Base-by-base conservation (phyloP, 2,888 invertebrate genomes). In the Drosophila leonis region DNA sequence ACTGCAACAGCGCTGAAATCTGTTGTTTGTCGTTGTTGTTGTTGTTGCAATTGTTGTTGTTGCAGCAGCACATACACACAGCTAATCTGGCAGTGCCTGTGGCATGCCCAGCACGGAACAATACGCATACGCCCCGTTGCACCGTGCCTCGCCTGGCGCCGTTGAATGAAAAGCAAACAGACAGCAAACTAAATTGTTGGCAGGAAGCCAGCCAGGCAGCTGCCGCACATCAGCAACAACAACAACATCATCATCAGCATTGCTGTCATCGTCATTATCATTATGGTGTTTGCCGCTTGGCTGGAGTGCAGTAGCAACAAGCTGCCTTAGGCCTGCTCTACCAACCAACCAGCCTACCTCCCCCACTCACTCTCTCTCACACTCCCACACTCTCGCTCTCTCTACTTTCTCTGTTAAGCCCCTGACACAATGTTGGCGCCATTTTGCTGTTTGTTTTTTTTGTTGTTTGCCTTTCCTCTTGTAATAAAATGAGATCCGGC, bases 371-470 rank as follows among this genome's bases (percentile, higher is more conserved):
- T 29, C 9, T 29, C 8, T 24, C 20, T 9, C 35, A 0, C 18
- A 8, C 13, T 1, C 49, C 13, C 24, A 18, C 42, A 2, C 57
- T 10, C 33, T 13, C 39, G 18, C 31, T 13, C 64, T 24, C 49
- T 49, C 72, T n/a, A n/a, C n/a, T 44, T 13, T 4, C 63, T 46
- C 57, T 42, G 31, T 10, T 46, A 29, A n/a, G 29, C 20, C 65
- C 65, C 72, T 71, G 60, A 72, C 72, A 87, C 84, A 89, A 81
- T 83, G 86, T 83, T 90, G 83, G 88, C 90, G 88, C 83, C 90
- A 86, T 88, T 86, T 87, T 90, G 84, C 84, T 85, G 91, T 90
- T 86, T 90, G 86, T 80, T 65, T 84, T 90, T 90, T 89, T 89
- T 84, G 78, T 84, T 82, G 87, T 80, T 86, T 90, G 86, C 83